Percentiles rank a stretch among this genome's conserved stretches.
These are phyloP conservation scores for Ctenosaura bakeri DNA, from an alignment of 2,797 vertebrate genomes.

Conservation along the genomic window DNA sequence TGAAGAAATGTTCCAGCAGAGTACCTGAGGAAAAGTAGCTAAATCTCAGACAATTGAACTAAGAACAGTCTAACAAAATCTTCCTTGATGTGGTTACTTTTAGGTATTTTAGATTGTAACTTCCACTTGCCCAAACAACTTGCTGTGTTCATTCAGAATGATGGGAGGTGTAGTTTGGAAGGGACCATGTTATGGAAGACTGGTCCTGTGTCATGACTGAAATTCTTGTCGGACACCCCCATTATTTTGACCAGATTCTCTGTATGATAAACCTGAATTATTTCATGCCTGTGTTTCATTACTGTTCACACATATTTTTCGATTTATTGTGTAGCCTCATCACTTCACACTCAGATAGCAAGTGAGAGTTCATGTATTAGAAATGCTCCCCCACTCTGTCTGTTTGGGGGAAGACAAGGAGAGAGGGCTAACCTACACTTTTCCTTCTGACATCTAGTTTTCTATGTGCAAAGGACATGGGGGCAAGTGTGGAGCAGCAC, in stretches of 20 bases:
- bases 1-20: constrained; percentile 6
- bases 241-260: background rate
- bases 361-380: background rate
- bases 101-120: too few species aligned
- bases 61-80: accelerated
- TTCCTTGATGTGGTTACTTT: background rate
- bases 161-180: too few species aligned
- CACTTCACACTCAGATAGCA: background rate
- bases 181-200: background rate
- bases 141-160: too few species aligned
- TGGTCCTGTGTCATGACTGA: background rate
- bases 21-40: background rate
- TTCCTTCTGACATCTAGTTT: background rate
- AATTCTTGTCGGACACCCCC: background rate
- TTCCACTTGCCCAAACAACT: too few species aligned
- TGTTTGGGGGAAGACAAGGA: background rate
- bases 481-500: background rate
- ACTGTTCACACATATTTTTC: background rate
- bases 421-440: background rate
- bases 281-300: background rate
- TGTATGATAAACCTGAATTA: background rate
- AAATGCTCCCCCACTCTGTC: background rate
- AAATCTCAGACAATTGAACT: background rate
- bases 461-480: background rate
- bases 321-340: too few species aligned